Evolutionary conservation across 2,888 invertebrate species (phyloP), one percentile per base, ranked within the genome.

Genomic region (Therioaphis trifolii): DNA sequence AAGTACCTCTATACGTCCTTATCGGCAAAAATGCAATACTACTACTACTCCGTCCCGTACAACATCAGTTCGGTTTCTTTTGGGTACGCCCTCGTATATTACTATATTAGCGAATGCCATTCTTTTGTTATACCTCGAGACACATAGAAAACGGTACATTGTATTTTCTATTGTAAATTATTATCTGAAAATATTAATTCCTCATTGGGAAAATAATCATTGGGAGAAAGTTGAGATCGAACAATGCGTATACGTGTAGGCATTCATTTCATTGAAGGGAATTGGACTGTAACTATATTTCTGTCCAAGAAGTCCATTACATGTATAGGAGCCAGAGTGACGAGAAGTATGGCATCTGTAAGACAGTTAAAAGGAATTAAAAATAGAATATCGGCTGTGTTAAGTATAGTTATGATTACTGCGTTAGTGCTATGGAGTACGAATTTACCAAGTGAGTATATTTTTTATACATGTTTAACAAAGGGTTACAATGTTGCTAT

Each of bases 361-460:
- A 76, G 12, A 43, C 74, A 49, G 66, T 35, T 74, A 14, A 58
- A 84, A 55, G 61, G 77, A 61, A 14, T 77, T 14, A 58, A 43
- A 43, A 40, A 40, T 66, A 35, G 68, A 29, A 46, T 68, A 49
- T 84, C 77, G 9, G 55, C 7, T 14, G 46, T 84, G 9, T 69
- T 69, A 21, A 29, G 55, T 18, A 43, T 77, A 58, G 77, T 29
- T 43, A 58, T 46, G 35, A n/a, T 75, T 3, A 58, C 74, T 0
- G 77, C 77, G 40, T 68, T 84, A 49, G 77, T 76, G n/a, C 35
- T 77, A 12, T 79, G 79, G 79, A 79, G 55, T 69, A 79, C 79
- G 7, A 11, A 69, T 15, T 40, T 79, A 40, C 79, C 79, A 18
- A 69, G 79, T 79, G 21, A 69, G 79, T 79, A 40, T n/a, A n/a